Percentiles rank a stretch among this genome's conserved stretches.
Conservation (phyloP, 1,140 invertebrate species). For the Brachionus sp. region DNA sequence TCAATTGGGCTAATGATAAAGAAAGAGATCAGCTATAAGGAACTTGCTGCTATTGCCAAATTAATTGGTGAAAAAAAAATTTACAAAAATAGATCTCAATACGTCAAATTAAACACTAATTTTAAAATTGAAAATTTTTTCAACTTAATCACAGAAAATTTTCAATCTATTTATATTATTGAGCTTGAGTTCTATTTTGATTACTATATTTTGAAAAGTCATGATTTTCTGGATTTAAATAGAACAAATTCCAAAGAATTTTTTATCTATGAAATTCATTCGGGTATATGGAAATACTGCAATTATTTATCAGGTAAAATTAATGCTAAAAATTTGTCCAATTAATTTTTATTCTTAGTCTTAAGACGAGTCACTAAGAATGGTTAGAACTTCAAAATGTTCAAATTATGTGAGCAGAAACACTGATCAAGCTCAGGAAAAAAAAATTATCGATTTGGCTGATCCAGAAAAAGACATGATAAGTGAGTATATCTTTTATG, state of each 20-base stretch:
- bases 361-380: background rate
- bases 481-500: no score
- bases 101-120: background rate
- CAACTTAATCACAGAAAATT: background rate
- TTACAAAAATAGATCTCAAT: background rate
- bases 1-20: background rate
- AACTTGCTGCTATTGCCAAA: background rate
- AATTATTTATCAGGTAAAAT: constrained; percentile 17
- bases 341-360: background rate
- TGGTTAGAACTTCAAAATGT: background rate
- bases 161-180: background rate
- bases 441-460: background rate
- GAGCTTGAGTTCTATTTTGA: background rate
- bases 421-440: background rate
- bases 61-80: background rate
- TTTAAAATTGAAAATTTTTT: constrained; percentile 5
- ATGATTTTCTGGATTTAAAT: background rate
- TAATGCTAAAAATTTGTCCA: background rate
- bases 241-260: background rate
- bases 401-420: background rate
- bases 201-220: background rate
- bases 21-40: background rate
- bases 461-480: constrained; percentile 12
- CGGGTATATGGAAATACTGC: constrained; percentile 36
- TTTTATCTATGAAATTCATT: background rate